Evolutionary conservation across 2,113 vertebrate genomes (phyloP), one percentile per base, ranked within the genome.

Genomic region (Rhea pennata): DNA sequence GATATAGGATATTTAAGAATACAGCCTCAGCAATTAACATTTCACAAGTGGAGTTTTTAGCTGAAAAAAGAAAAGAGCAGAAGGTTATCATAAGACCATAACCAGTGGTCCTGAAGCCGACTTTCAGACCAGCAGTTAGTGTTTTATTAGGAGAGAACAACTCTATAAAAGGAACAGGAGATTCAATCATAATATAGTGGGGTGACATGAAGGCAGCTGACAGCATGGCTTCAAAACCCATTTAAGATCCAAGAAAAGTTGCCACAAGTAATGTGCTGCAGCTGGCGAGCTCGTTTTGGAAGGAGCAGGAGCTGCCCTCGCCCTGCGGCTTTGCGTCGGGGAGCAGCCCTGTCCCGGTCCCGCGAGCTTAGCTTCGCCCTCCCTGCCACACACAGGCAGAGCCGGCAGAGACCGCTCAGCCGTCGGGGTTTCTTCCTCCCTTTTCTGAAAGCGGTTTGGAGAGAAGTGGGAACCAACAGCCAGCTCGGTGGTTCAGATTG

Each of bases 71-170:
- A 92, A 86, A 59, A 22, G 97, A 97, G 96, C 97, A 96, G 92
- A 58, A 97, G 93, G 93, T 95, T 97, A 96, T 96, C 94, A 3
- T 44, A 39, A 95, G 88, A 48, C 65, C 84, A 36, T 33, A 72
- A 93, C 97, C 93, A 61, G 96, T 40, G 90, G 95, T 97, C 94
- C 96, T 79, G 93, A 96, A 97, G 95, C 97, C 80, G 97, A 92
- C 97, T 96, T 85, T 91, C 96, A 89, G 95, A 65, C 94, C 96
- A 87, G 97, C 97, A 88, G 92, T 97, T 81, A 97, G 97, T 98
- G 97, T 98, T 98, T 98, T 98, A 98, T 98, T 98, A 98, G 98
- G 98, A 98, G 98, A 98, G 98, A 98, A 98, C 98, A 98, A 98
- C 97, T 98, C 98, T 98, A 98, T 98, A 98, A 98, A 98, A 98